phyloP scores from a whole-genome alignment of 2,797 vertebrate species.

The Discoglossus pictus region DNA sequence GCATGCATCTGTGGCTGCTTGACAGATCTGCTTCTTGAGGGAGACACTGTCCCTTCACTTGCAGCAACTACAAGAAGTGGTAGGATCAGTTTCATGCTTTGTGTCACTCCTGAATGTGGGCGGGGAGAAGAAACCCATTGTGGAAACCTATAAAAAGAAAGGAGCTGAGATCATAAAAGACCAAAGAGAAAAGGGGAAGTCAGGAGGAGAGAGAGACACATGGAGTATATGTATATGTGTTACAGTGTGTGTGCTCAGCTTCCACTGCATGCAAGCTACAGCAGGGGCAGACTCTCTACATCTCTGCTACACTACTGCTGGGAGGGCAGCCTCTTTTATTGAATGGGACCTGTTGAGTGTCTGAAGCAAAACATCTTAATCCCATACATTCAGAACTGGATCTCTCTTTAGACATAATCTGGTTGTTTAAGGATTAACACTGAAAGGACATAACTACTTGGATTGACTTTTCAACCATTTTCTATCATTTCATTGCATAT shows the following conservation, averaged over 20 bases:
- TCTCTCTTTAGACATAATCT: not conserved
- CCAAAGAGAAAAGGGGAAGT: conserved; percentile 50
- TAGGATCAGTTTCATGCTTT: conserved; percentile 70
- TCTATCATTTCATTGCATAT: no score
- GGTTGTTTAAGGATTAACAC: conserved; percentile 19
- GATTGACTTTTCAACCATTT: not conserved
- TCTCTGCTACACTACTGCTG: not conserved
- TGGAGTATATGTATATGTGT: conserved; percentile 30
- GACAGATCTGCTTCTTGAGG: not conserved
- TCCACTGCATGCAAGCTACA: not conserved
- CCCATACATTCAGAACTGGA: conserved; percentile 28
- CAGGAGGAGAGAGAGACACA: conserved; percentile 38
- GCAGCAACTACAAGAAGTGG: conserved; percentile 28
- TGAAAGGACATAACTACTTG: not conserved
- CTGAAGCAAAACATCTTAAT: conserved; percentile 10
- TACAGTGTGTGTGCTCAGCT: conserved; percentile 2
- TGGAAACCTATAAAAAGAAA: conserved; percentile 75
- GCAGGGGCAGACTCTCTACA: conserved; percentile 5
- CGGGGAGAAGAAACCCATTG: conserved; percentile 74
- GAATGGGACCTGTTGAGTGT: conserved; percentile 1
- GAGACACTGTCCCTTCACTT: no score
- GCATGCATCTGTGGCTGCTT: no score
- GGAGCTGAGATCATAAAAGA: conserved; percentile 74
- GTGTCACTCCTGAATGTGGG: conserved; percentile 76
- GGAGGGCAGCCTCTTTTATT: not conserved